Evolutionary conservation across 2,888 invertebrate species (phyloP).

Genomic region (Drosophila prostipennis): DNA sequence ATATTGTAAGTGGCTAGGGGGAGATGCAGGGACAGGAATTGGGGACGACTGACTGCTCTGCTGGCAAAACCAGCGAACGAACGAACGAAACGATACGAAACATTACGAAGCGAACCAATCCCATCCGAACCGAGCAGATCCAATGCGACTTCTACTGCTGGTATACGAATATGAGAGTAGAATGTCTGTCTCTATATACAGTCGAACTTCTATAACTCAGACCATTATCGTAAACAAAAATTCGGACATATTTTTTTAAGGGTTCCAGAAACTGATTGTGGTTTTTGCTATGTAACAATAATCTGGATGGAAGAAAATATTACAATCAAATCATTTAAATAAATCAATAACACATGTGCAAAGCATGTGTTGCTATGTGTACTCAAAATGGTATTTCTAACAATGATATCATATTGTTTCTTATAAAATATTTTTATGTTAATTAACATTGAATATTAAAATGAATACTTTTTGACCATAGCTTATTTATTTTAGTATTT

Average conservation of each 20-base stretch:
- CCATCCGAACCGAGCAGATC: slow-evolving; percentile 33
- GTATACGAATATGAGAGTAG: slow-evolving; percentile 29
- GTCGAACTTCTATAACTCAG: slow-evolving; percentile 19
- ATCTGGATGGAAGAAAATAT: too few relatives aligned
- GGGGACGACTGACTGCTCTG: slow-evolving; percentile 24
- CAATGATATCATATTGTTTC: too few relatives aligned
- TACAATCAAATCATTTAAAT: neutral
- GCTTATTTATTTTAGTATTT: too few relatives aligned
- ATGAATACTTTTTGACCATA: too few relatives aligned
- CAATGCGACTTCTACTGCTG: slow-evolving; percentile 41
- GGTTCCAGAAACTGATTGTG: neutral
- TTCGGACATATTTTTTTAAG: neutral
- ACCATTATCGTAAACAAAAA: neutral
- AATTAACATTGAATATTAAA: too few relatives aligned
- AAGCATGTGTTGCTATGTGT: too few relatives aligned
- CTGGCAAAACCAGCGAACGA: slow-evolving; percentile 33
- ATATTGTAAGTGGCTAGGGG: slow-evolving; percentile 35
- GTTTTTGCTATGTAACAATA: neutral
- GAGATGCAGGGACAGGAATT: slow-evolving; percentile 11
- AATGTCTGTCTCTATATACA: slow-evolving; percentile 24
- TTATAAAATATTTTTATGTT: too few relatives aligned
- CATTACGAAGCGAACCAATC: slow-evolving; percentile 26
- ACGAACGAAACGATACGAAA: slow-evolving; percentile 1
- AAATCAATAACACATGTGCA: neutral
- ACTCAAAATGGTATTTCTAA: too few relatives aligned